Conservation (phyloP, 2,797 vertebrate species). For the Poeciliopsis paucimaculata region DNA sequence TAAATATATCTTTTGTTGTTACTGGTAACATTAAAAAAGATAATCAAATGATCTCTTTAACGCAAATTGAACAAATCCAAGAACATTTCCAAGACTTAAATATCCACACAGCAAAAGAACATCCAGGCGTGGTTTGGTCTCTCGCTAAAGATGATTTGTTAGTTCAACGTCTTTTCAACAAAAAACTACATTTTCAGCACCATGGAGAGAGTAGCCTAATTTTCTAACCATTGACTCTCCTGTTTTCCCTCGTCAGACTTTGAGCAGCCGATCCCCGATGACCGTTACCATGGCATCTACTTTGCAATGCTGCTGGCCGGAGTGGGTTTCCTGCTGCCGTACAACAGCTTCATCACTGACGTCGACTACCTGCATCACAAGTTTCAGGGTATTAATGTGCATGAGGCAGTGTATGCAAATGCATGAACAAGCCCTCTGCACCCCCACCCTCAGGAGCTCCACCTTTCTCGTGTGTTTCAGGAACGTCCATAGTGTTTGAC, state of each 20-base stretch:
- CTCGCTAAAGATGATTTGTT: background rate
- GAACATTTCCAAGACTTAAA: too few species aligned
- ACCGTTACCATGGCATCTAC: constrained; percentile 96
- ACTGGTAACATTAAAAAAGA: too few species aligned
- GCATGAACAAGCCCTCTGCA: too few species aligned
- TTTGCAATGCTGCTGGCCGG: constrained; percentile 97
- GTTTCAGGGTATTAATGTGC: constrained; percentile 85
- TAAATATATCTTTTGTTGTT: too few species aligned
- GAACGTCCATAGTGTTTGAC: constrained; percentile 95
- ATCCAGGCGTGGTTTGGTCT: too few species aligned
- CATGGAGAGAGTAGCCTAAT: constrained; percentile 4
- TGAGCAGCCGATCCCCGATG: constrained; percentile 88
- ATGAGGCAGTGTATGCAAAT: background rate
- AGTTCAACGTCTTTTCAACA: too few species aligned
- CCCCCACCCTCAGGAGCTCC: background rate
- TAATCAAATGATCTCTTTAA: too few species aligned
- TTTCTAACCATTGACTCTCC: constrained; percentile 36
- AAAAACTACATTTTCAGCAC: too few species aligned
- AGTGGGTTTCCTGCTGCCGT: constrained; percentile 95
- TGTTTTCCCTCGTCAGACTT: constrained; percentile 67
- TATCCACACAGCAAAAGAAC: too few species aligned
- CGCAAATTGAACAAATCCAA: too few species aligned
- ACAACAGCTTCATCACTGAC: constrained; percentile 98
- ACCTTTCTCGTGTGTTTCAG: constrained; percentile 66
- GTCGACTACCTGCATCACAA: constrained; percentile 97